A percentile compares a stretch with the other conserved stretches of the same genome.
phyloP scores from a whole-genome alignment of 2,797 vertebrate genomes.

The Neosilurus hyrtlii region DNA sequence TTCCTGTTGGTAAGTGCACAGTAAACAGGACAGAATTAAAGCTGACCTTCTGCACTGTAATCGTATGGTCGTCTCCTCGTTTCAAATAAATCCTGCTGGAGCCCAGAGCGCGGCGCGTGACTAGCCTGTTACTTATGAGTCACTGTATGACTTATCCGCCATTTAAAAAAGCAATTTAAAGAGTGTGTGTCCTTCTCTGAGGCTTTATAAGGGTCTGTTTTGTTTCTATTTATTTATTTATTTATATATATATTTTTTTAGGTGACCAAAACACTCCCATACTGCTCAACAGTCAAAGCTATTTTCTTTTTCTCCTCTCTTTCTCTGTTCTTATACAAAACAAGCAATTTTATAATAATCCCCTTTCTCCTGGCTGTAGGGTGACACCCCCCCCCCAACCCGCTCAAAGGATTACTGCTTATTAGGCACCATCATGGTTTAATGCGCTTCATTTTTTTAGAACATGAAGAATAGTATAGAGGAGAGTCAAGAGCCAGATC shows the following conservation, averaged over 20 bases:
- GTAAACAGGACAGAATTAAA: background rate
- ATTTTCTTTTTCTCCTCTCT: background rate
- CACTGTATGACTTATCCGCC: background rate
- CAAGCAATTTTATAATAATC: conserved; percentile 18
- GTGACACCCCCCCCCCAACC: background rate
- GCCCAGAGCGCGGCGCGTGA: background rate
- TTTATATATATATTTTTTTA: too few relatives aligned
- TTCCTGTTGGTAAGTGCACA: background rate
- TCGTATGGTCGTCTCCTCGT: background rate
- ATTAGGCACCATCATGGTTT: conserved; percentile 45
- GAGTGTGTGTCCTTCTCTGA: background rate
- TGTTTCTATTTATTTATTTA: background rate
- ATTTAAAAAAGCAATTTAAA: background rate
- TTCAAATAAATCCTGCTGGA: conserved; percentile 4
- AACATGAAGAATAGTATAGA: conserved; percentile 52
- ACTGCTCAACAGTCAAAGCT: conserved; percentile 12
- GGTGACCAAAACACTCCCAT: background rate
- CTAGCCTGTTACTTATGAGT: conserved; percentile 2
- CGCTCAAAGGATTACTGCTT: conserved; percentile 38
- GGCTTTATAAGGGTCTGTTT: background rate
- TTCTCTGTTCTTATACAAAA: background rate
- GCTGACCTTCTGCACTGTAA: background rate
- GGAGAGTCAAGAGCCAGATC: conserved; percentile 46
- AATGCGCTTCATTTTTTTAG: conserved; percentile 54
- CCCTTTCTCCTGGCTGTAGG: background rate